Evolutionary conservation across 2,888 invertebrate genomes (phyloP).

Genomic region (Hipparchia semele): DNA sequence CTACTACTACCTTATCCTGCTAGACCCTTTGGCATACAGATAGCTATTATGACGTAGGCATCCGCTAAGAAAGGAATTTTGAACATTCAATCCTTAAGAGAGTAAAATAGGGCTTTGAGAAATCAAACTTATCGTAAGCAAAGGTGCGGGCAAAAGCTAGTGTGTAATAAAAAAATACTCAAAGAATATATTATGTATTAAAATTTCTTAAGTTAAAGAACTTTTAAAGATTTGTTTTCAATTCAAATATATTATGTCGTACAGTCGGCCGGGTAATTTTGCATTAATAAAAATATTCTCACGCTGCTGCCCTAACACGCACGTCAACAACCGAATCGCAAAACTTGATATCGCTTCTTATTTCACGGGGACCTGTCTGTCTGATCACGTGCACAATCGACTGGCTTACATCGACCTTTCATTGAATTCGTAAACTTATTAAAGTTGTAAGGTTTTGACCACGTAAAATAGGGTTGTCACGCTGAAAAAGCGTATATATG

Average conservation of each 20-base stretch:
- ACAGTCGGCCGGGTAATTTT: constrained; percentile 23
- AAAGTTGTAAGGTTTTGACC: constrained; percentile 26
- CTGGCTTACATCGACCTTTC: constrained; percentile 54
- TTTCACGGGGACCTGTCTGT: constrained; percentile 62
- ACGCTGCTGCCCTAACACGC: constrained; percentile 49
- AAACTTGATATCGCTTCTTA: constrained; percentile 62
- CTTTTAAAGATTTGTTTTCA: background rate
- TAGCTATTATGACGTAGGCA: too few relatives aligned
- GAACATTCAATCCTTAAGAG: too few relatives aligned
- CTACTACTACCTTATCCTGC: too few relatives aligned
- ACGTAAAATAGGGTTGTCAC: constrained; percentile 20
- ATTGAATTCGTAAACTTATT: constrained; percentile 44
- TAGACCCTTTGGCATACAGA: too few relatives aligned
- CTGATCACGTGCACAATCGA: constrained; percentile 53
- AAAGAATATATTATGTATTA: too few relatives aligned
- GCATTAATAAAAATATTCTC: constrained; percentile 48
- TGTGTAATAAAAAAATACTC: too few relatives aligned
- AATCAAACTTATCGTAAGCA: too few relatives aligned
- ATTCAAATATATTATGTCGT: constrained; percentile 9
- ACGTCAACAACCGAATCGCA: constrained; percentile 57
- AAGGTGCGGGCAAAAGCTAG: too few relatives aligned
- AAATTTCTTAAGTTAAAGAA: too few relatives aligned
- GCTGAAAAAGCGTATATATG: too few relatives aligned
- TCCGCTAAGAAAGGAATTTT: too few relatives aligned
- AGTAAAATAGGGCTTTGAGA: too few relatives aligned